phyloP scores from a whole-genome alignment of 1,140 invertebrate species.

The Steinernema feltiae region DNA sequence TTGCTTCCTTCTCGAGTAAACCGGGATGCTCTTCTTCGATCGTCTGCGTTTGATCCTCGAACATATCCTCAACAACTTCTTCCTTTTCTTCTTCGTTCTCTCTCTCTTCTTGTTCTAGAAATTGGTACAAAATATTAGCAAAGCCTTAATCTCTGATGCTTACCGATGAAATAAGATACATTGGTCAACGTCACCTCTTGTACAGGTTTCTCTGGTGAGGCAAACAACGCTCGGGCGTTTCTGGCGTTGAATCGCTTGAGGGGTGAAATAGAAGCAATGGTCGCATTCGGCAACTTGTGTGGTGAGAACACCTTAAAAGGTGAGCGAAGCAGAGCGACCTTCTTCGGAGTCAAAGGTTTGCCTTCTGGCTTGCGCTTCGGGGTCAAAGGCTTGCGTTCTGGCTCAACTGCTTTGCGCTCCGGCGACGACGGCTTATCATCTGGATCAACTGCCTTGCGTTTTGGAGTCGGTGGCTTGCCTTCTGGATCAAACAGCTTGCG shows the following conservation, averaged over 20 bases:
- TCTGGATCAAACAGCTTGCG: no score
- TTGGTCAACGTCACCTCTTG: background rate
- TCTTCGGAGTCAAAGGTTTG: background rate
- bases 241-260: background rate
- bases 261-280: background rate
- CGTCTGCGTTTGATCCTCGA: background rate
- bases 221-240: background rate
- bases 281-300: background rate
- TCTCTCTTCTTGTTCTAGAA: slow-evolving; percentile 5
- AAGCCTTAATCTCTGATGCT: background rate
- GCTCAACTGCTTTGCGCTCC: no score
- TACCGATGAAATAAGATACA: background rate
- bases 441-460: no score
- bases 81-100: background rate
- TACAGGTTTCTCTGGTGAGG: background rate
- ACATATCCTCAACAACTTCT: background rate
- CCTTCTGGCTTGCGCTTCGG: background rate
- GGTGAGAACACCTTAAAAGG: background rate
- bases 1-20: background rate
- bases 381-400: no score
- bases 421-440: no score
- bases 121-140: background rate
- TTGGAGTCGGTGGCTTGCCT: no score
- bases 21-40: background rate
- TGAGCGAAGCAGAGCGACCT: background rate